Percentiles rank a stretch among this genome's conserved stretches.
These are phyloP conservation scores for Gadopsis bispinosus DNA, from an alignment of 2,797 vertebrate genomes.

Conservation along the genomic window DNA sequence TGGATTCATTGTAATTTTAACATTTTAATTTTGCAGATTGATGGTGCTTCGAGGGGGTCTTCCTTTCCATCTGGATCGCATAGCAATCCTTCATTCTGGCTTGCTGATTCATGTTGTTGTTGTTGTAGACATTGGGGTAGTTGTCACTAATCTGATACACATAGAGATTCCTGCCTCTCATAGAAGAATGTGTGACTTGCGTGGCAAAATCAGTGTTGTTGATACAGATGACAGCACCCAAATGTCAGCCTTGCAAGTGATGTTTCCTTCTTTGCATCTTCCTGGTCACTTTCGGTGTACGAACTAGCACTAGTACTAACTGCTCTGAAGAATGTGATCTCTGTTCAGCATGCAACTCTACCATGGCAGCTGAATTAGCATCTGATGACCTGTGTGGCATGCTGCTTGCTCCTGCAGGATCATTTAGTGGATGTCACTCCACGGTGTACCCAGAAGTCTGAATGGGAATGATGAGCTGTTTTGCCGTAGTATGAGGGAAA, in stretches of 20 bases:
- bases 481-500: slow-evolving; percentile 51
- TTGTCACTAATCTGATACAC: slow-evolving; percentile 53
- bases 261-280: slow-evolving; percentile 26
- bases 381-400: slow-evolving; percentile 49
- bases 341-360: slow-evolving; percentile 44
- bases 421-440: slow-evolving; percentile 52
- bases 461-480: slow-evolving; percentile 33
- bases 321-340: slow-evolving; percentile 36
- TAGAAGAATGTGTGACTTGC: slow-evolving; percentile 49
- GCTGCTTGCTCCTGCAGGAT: slow-evolving; percentile 42
- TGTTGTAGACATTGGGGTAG: slow-evolving; percentile 33
- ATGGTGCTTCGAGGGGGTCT: slow-evolving; percentile 28
- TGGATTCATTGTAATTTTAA: background rate
- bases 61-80: slow-evolving; percentile 35
- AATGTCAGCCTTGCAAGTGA: slow-evolving; percentile 11
- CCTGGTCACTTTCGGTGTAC: slow-evolving; percentile 49
- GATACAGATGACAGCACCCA: background rate
- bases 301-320: no score
- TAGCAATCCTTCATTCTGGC: slow-evolving; percentile 21
- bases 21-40: slow-evolving; percentile 28
- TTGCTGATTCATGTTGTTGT: slow-evolving; percentile 21
- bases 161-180: slow-evolving; percentile 19
- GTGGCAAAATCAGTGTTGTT: slow-evolving; percentile 14
- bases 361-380: slow-evolving; percentile 27
- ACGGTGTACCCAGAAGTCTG: slow-evolving; percentile 49